Percentiles rank a stretch among this genome's conserved stretches.
Evolutionary conservation across 1,140 invertebrate genomes (phyloP).

Genomic region (Lepeophtheirus salmonis): DNA sequence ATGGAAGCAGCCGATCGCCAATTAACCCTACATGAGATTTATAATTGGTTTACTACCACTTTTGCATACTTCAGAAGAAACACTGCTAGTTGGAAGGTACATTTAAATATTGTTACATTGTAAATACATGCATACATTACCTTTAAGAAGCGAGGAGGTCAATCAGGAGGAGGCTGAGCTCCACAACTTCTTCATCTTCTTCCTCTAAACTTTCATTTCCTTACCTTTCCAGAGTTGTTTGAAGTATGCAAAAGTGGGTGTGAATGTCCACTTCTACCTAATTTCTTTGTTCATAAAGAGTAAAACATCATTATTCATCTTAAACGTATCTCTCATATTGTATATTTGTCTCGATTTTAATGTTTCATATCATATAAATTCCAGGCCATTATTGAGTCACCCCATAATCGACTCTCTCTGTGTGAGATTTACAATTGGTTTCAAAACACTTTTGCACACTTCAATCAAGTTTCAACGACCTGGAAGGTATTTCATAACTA

Average conservation of each 20-base stretch:
- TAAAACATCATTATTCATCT: too few species aligned
- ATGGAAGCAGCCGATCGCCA: conserved; percentile 98
- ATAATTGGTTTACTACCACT: conserved; percentile 99
- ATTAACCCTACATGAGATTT: conserved; percentile 96
- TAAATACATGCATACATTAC: too few species aligned
- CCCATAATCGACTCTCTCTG: conserved; percentile 89
- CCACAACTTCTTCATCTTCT: too few species aligned
- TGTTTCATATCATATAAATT: conserved; percentile 23
- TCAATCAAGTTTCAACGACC: conserved; percentile 49
- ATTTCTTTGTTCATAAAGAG: too few species aligned
- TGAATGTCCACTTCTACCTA: too few species aligned
- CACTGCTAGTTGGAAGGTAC: conserved; percentile 99
- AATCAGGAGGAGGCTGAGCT: too few species aligned
- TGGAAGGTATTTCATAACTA: conserved; percentile 75
- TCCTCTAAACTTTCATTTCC: too few species aligned
- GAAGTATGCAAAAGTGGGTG: conserved; percentile 12
- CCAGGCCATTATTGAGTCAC: conserved; percentile 95
- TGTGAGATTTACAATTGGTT: conserved; percentile 99
- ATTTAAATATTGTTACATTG: conserved; percentile 12
- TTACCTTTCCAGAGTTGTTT: too few species aligned
- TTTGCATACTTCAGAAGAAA: conserved; percentile 98
- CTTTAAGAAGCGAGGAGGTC: too few species aligned
- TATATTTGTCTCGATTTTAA: too few species aligned
- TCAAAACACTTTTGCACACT: conserved; percentile 97
- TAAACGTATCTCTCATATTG: too few species aligned